Base-by-base conservation (phyloP, 2,888 invertebrate species). In the Troglohyphantes excavatus region DNA sequence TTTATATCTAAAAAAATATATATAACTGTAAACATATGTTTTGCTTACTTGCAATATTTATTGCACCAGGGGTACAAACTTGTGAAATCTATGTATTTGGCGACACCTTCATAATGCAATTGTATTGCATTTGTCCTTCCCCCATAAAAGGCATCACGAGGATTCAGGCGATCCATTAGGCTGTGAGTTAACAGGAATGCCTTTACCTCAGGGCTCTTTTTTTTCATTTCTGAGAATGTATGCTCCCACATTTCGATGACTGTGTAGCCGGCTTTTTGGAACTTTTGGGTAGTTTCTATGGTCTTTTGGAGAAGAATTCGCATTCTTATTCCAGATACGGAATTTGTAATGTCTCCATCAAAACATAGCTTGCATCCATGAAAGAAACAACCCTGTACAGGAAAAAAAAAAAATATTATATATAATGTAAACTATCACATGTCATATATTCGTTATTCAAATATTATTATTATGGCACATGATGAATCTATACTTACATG, bases 91-190 rank as follows among this genome's bases (percentile, higher is more conserved):
- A 27, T 26, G 39, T 78, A 63, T 53, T 59, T 75, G 13, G 7
- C n/a, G 2, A 17, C 3, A 1, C 27, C 27, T 63, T 92, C 90
- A 46, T 92, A 78, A 63, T 91, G 91, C 7, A 93, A 43, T 27
- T 92, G 83, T 87, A 92, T 82, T 5, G 92, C 91, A 67, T 92
- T 92, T 0, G 92, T 92, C 21, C 92, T 23, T 0, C 92, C 93
- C 2, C 92, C 92, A 89, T 79, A 92, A 75, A 93, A 92, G 21
- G 92, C 91, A 90, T 92, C 92, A 59, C 92, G 63, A 3, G 92
- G 92, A 39, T 92, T 83, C 7, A 92, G 33, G 6, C 67, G 0
- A 43, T 81, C 53, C 0, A 0, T 0, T 1, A 61, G 6, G 29
- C n/a, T 9, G 3, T 81, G 27, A 2, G 21, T 19, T 9, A 88